Percentiles rank a stretch among this genome's conserved stretches.
Conservation (phyloP, 2,797 vertebrate species). For the Gephyroberyx darwinii region DNA sequence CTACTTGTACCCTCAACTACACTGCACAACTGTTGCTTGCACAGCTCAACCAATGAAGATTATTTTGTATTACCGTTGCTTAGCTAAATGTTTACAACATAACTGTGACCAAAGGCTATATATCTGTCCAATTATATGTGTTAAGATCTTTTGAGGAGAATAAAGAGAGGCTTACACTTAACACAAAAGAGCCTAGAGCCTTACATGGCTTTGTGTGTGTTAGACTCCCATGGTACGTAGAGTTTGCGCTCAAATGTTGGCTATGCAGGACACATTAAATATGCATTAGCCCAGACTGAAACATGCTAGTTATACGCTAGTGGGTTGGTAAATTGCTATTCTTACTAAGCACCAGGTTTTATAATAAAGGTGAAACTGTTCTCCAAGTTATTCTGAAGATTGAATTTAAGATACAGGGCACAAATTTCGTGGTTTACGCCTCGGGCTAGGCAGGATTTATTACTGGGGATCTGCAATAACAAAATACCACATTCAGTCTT, state of each 20-base stretch:
- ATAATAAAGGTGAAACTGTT: neutral
- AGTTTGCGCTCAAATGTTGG: neutral
- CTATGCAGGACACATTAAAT: neutral
- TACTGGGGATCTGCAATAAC: too few relatives aligned
- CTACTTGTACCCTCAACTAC: neutral
- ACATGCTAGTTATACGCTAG: neutral
- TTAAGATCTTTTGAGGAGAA: conserved; percentile 53
- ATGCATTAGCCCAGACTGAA: neutral
- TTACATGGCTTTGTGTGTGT: conserved; percentile 3
- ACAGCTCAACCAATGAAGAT: conserved; percentile 54
- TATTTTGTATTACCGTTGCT: conserved; percentile 30
- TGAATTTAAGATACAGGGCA: neutral
- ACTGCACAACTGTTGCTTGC: conserved; percentile 35
- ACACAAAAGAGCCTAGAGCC: neutral
- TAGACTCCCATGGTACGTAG: neutral
- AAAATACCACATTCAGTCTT: too few relatives aligned
- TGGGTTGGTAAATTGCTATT: neutral
- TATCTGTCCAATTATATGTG: conserved; percentile 39
- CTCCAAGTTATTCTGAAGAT: neutral
- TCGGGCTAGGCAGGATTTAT: too few relatives aligned
- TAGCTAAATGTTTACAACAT: conserved; percentile 58
- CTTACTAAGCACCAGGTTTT: neutral
- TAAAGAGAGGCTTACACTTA: conserved; percentile 49
- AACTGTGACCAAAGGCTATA: conserved; percentile 61
- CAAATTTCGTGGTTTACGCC: too few relatives aligned